Evolutionary conservation across 2,113 vertebrate genomes (phyloP).

Genomic region (Sciurus niger): DNA sequence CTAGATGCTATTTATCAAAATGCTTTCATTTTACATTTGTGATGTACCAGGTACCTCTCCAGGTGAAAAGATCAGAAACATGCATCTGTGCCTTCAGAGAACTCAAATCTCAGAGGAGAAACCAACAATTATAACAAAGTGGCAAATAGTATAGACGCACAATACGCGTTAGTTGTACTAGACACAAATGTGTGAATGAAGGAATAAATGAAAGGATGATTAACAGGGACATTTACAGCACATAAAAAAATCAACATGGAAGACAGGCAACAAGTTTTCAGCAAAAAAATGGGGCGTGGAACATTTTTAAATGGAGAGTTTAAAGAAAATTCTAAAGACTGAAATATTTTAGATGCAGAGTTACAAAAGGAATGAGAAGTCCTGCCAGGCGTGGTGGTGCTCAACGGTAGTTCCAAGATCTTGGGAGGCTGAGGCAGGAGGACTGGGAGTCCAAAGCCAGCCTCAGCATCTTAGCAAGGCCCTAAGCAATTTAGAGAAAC

Average conservation of each 20-base stretch:
- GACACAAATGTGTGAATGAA: slow-evolving; percentile 24
- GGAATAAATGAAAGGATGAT: slow-evolving; percentile 1
- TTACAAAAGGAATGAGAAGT: slow-evolving; percentile 60
- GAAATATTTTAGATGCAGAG: not conserved
- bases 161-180: not conserved
- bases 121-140: not conserved
- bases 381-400: too few species aligned
- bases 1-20: not conserved
- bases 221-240: not conserved
- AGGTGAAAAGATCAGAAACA: not conserved
- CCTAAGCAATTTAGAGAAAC: too few species aligned
- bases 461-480: too few species aligned
- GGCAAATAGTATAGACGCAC: not conserved
- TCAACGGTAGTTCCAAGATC: too few species aligned
- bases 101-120: slow-evolving; percentile 48
- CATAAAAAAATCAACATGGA: slow-evolving; percentile 43
- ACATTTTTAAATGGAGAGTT: slow-evolving; percentile 36
- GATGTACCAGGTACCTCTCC: not conserved
- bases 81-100: not conserved
- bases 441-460: too few species aligned
- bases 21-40: not conserved
- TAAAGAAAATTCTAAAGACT: slow-evolving; percentile 12
- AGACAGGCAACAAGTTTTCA: not conserved
- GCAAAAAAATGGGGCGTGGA: not conserved
- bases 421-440: too few species aligned